These are phyloP conservation scores for Sycophaga agraensis DNA, from an alignment of 1,140 invertebrate genomes.

Conservation along the genomic window DNA sequence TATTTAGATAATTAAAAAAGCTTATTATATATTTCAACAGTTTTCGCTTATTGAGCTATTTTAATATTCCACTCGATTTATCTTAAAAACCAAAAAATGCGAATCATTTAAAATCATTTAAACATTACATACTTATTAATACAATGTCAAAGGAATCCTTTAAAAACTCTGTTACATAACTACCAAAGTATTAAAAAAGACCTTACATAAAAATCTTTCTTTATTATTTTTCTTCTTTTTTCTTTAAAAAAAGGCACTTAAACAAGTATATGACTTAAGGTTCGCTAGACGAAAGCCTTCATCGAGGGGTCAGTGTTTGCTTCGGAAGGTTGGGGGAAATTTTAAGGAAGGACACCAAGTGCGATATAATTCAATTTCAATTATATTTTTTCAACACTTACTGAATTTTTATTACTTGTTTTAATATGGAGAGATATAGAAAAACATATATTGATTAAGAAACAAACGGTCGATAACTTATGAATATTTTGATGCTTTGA, in stretches of 20 bases:
- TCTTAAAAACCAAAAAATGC: slow-evolving; percentile 15
- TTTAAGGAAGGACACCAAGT: slow-evolving; percentile 23
- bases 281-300: slow-evolving; percentile 24
- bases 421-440: slow-evolving; percentile 58
- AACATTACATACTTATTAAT: slow-evolving; percentile 17
- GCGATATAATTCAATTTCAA: slow-evolving; percentile 14
- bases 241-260: slow-evolving; percentile 29
- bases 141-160: slow-evolving; percentile 17
- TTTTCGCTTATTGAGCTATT: neutral
- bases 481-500: slow-evolving; percentile 47
- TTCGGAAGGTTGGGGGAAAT: slow-evolving; percentile 1
- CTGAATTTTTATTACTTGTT: slow-evolving; percentile 57
- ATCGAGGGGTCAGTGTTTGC: slow-evolving; percentile 13
- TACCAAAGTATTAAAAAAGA: slow-evolving; percentile 25
- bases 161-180: slow-evolving; percentile 28
- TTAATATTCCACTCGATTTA: slow-evolving; percentile 19
- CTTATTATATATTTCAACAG: slow-evolving; percentile 2
- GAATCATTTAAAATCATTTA: slow-evolving; percentile 13
- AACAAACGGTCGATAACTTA: slow-evolving; percentile 57
- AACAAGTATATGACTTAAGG: slow-evolving; percentile 26
- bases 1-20: slow-evolving; percentile 12
- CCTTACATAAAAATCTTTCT: slow-evolving; percentile 22
- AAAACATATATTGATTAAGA: slow-evolving; percentile 57
- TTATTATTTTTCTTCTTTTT: slow-evolving; percentile 7
- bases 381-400: slow-evolving; percentile 51